phyloP scores from a whole-genome alignment of 1,140 invertebrate genomes.

The Microvelia longipes region DNA sequence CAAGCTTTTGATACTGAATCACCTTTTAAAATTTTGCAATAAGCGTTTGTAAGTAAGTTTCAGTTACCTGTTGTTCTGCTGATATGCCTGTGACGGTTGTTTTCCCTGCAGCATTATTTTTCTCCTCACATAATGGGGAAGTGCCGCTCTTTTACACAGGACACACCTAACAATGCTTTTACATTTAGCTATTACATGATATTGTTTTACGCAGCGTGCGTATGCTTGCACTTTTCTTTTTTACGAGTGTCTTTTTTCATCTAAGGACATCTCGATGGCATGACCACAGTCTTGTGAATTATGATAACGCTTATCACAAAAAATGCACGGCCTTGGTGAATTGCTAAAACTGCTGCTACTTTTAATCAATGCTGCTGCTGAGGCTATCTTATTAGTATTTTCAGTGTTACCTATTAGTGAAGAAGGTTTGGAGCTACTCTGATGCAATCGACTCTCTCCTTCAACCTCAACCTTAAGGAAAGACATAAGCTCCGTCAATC shows the following conservation, averaged over 20 bases:
- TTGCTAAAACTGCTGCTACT: no score
- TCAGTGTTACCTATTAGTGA: no score
- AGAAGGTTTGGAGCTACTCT: not conserved
- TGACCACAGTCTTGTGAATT: not conserved
- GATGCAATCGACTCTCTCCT: not conserved
- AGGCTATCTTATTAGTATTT: not conserved
- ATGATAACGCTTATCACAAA: not conserved
- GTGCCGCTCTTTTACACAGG: not conserved
- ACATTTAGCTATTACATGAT: not conserved
- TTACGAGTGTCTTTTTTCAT: not conserved
- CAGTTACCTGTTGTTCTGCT: no score
- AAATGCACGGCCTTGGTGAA: no score
- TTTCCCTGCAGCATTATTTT: no score
- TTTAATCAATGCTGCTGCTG: not conserved
- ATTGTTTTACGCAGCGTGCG: not conserved
- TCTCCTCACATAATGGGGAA: not conserved
- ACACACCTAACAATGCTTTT: not conserved
- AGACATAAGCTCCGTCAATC: not conserved
- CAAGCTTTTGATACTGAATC: no score
- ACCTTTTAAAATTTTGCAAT: no score
- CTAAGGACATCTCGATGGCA: not conserved
- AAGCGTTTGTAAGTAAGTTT: no score
- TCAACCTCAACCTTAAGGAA: not conserved
- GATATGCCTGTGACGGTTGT: no score
- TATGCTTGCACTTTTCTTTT: not conserved